Conservation (phyloP, 1,140 invertebrate species). For the Drosophila cardini region DNA sequence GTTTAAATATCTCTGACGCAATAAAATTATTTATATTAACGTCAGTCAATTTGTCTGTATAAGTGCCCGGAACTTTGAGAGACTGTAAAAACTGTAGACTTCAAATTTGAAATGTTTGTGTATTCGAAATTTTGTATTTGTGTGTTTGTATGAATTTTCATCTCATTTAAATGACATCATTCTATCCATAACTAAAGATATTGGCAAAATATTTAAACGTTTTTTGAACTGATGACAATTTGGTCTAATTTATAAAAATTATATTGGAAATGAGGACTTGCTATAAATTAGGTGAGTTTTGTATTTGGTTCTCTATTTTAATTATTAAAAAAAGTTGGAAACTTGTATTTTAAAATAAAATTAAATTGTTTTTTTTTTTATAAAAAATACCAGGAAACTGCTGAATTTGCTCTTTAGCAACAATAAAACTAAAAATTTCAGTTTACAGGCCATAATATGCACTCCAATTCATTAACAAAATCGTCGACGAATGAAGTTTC, state of each 20-base stretch:
- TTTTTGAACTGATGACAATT: background rate
- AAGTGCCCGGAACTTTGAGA: background rate
- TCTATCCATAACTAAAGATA: background rate
- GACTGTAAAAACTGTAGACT: background rate
- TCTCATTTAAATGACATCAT: constrained; percentile 1
- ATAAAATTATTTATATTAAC: background rate
- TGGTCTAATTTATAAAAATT: background rate
- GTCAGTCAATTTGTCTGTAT: background rate
- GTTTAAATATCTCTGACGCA: background rate
- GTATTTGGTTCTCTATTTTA: too few relatives aligned
- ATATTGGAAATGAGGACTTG: background rate
- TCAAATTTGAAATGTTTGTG: background rate
- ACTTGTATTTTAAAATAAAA: too few relatives aligned
- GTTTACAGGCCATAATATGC: constrained; percentile 28
- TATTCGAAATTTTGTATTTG: background rate
- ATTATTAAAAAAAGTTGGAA: too few relatives aligned
- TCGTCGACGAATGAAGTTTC: constrained; percentile 13
- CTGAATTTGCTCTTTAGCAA: too few relatives aligned
- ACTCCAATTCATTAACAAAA: constrained; percentile 13
- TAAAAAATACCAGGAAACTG: too few relatives aligned
- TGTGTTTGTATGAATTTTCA: background rate
- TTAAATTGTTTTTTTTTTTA: too few relatives aligned
- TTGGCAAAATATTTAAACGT: too few relatives aligned
- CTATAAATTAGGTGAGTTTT: background rate
- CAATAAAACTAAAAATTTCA: too few relatives aligned